A percentile compares a stretch with the other conserved stretches of the same genome.
phyloP scores from a whole-genome alignment of 64 coral and sea anemone genomes.

The Pocillopora verrucosa region DNA sequence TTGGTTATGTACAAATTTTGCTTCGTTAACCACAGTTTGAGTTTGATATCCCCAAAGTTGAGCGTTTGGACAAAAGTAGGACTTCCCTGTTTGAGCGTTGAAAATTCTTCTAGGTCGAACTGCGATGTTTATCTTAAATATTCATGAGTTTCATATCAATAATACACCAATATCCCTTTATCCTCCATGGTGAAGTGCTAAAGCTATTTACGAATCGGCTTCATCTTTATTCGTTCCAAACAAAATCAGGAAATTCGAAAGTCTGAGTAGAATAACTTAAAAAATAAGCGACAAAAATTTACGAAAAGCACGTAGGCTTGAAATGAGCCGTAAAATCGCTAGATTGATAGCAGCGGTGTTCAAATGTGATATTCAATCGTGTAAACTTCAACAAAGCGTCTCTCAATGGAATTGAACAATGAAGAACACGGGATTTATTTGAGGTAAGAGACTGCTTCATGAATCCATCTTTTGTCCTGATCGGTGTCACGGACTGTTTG shows the following conservation, averaged over 20 bases:
- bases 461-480: not conserved
- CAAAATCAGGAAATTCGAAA: not conserved
- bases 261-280: not conserved
- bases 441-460: not conserved
- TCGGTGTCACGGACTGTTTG: not conserved
- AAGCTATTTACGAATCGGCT: not conserved
- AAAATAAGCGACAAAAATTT: not conserved
- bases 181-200: not conserved
- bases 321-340: not conserved
- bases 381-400: conserved; percentile 6
- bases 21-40: no score
- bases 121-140: conserved; percentile 11
- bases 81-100: no score
- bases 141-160: conserved; percentile 25
- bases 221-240: not conserved
- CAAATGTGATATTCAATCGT: not conserved
- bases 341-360: not conserved
- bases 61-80: no score
- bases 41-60: no score
- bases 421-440: not conserved
- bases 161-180: conserved; percentile 29
- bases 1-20: no score
- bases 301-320: not conserved
- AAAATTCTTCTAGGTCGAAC: not conserved
- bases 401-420: conserved; percentile 32